A percentile compares a stretch with the other conserved stretches of the same genome.
Evolutionary conservation across 2,113 vertebrate genomes (phyloP).

Genomic region (Ophthalmolycus amberensis): DNA sequence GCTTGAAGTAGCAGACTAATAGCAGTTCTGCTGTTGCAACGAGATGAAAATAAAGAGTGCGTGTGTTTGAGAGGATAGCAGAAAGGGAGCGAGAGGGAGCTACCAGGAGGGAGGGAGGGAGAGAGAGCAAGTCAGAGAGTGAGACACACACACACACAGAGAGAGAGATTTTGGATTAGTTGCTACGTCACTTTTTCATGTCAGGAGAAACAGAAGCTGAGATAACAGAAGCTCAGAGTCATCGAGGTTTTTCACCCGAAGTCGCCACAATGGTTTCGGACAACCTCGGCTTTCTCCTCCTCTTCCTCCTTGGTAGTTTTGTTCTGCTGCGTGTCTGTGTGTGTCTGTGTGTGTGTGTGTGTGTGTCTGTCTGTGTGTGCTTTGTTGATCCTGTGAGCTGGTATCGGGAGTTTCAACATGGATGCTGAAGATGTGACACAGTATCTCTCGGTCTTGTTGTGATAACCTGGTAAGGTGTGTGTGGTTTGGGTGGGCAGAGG

Average conservation of each 20-base stretch:
- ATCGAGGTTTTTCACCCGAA: constrained; percentile 77
- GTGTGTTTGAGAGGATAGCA: constrained; percentile 67
- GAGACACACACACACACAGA: constrained; percentile 67
- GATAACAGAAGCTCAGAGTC: constrained; percentile 81
- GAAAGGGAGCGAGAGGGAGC: constrained; percentile 48
- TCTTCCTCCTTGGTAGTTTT: constrained; percentile 78
- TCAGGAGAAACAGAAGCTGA: constrained; percentile 83
- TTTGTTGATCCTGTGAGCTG: constrained; percentile 71
- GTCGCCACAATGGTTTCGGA: constrained; percentile 74
- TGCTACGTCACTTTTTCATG: constrained; percentile 89
- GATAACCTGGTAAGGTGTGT: constrained; percentile 53
- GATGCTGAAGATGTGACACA: constrained; percentile 85
- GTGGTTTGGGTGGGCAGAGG: constrained; percentile 70
- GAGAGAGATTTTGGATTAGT: constrained; percentile 84
- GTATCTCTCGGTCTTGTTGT: constrained; percentile 76
- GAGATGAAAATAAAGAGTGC: constrained; percentile 86
- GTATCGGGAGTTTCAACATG: constrained; percentile 82
- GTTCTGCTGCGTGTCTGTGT: constrained; percentile 49
- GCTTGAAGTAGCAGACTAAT: constrained; percentile 86
- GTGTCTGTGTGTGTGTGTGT: constrained; percentile 33
- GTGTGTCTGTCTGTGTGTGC: constrained; percentile 19
- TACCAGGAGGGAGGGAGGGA: constrained; percentile 59
- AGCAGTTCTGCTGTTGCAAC: constrained; percentile 84
- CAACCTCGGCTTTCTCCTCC: constrained; percentile 68
- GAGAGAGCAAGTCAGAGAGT: constrained; percentile 64